Evolutionary conservation across 2,797 vertebrate genomes (phyloP).

Genomic region (Fistularia commersonii): DNA sequence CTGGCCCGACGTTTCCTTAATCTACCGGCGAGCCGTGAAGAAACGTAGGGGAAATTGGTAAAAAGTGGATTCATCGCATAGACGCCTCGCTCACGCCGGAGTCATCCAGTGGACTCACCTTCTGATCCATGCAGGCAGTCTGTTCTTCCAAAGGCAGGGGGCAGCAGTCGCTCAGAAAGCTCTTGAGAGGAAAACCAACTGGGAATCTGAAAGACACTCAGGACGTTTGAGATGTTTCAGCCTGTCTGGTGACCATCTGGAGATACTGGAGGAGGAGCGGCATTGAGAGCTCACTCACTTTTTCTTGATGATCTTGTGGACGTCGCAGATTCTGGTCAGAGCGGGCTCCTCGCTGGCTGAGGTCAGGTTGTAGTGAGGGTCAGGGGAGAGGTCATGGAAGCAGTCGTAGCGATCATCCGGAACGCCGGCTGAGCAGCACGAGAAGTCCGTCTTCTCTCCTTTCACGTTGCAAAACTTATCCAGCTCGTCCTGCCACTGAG

Average conservation of each 20-base stretch:
- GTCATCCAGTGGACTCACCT: conserved; percentile 44
- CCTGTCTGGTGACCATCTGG: neutral
- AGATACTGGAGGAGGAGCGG: neutral
- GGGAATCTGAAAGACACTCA: conserved; percentile 45
- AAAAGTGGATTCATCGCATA: neutral
- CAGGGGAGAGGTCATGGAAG: conserved; percentile 56
- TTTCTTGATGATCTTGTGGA: conserved; percentile 51
- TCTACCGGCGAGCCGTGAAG: conserved; percentile 40
- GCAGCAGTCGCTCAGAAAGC: conserved; percentile 67
- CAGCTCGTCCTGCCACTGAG: conserved; percentile 73
- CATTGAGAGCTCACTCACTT: conserved; percentile 47
- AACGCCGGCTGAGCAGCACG: conserved; percentile 51
- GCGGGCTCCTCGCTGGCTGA: conserved; percentile 4
- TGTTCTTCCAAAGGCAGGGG: conserved; percentile 30
- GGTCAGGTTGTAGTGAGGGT: conserved; percentile 55
- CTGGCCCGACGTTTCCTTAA: conserved; percentile 26
- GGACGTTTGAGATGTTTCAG: neutral
- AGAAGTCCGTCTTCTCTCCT: conserved; percentile 2
- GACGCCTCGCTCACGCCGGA: neutral
- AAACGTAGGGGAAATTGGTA: conserved; percentile 5
- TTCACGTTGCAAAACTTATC: conserved; percentile 59
- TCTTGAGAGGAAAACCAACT: conserved; percentile 44
- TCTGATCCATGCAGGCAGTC: conserved; percentile 44
- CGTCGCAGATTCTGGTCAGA: conserved; percentile 57
- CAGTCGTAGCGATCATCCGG: conserved; percentile 48